Conservation (phyloP, 2,797 vertebrate genomes). For the Pogonophryne albipinna region DNA sequence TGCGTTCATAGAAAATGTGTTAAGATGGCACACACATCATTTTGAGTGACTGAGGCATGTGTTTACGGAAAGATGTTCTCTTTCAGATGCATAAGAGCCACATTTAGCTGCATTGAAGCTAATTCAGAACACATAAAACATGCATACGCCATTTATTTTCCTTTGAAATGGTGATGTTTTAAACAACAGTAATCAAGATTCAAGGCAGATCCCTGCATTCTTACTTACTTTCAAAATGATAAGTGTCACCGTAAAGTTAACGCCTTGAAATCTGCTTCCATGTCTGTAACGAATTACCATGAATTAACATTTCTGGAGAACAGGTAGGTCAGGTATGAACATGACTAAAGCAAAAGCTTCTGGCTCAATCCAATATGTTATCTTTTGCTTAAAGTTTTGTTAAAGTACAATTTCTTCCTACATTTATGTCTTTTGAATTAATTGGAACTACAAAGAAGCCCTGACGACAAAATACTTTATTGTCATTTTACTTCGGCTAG, state of each 20-base stretch:
- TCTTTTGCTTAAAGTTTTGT: too few species aligned
- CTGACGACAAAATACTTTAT: too few species aligned
- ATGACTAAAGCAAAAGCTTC: too few species aligned
- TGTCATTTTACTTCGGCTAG: too few species aligned
- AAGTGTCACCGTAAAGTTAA: background rate
- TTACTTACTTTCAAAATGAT: background rate
- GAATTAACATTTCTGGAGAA: too few species aligned
- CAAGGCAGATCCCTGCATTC: background rate
- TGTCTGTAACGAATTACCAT: too few species aligned
- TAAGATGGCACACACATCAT: background rate
- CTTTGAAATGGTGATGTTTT: background rate
- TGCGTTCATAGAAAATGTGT: background rate
- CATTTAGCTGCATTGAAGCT: conserved; percentile 3
- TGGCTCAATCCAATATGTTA: too few species aligned
- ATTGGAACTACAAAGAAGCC: too few species aligned
- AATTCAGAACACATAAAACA: conserved; percentile 1
- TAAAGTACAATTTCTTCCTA: too few species aligned
- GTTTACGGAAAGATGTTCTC: background rate
- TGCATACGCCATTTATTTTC: background rate
- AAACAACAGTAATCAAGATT: background rate
- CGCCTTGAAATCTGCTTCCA: too few species aligned
- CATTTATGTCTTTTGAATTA: too few species aligned
- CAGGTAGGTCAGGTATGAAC: too few species aligned
- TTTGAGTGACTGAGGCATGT: background rate
- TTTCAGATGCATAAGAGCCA: conserved; percentile 11